Evolutionary conservation across 2,113 vertebrate genomes (phyloP).

Genomic region (Cochlearius cochlearius): DNA sequence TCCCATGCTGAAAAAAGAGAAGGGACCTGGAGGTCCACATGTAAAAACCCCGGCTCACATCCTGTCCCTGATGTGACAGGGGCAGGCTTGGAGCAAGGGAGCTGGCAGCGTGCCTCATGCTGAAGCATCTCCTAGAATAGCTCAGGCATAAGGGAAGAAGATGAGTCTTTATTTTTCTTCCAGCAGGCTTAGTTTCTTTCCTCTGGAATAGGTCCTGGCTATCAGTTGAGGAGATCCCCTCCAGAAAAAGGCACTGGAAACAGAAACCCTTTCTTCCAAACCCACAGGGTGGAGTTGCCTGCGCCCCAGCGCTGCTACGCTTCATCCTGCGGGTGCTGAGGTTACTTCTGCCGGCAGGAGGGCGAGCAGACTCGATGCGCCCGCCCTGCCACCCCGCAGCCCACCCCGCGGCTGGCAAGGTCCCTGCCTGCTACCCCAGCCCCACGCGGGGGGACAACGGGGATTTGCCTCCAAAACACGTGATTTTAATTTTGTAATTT

Average conservation of each 20-base stretch:
- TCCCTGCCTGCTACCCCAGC: background rate
- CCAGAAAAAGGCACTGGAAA: slow-evolving; percentile 28
- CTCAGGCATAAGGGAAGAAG: background rate
- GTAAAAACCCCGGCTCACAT: background rate
- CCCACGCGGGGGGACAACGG: background rate
- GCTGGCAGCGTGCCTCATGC: slow-evolving; percentile 5
- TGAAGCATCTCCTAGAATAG: slow-evolving; percentile 44
- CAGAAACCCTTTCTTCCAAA: slow-evolving; percentile 1
- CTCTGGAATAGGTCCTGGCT: slow-evolving; percentile 36
- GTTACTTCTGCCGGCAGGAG: background rate
- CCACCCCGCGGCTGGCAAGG: background rate
- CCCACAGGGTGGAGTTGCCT: background rate
- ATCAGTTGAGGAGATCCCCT: slow-evolving; percentile 41
- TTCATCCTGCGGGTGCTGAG: background rate
- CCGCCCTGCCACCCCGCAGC: background rate
- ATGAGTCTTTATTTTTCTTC: slow-evolving; percentile 37
- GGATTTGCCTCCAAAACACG: background rate
- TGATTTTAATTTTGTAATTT: background rate
- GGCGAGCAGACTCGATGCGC: accelerated
- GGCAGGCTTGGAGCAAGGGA: slow-evolving; percentile 37
- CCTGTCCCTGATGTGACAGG: slow-evolving; percentile 15
- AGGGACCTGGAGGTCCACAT: background rate
- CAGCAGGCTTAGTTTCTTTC: slow-evolving; percentile 21
- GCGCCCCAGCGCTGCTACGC: background rate
- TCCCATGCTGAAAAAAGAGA: slow-evolving; percentile 19